Percentiles rank a stretch among this genome's conserved stretches.
Conservation (phyloP, 1,140 invertebrate genomes). For the Patella vulgata region DNA sequence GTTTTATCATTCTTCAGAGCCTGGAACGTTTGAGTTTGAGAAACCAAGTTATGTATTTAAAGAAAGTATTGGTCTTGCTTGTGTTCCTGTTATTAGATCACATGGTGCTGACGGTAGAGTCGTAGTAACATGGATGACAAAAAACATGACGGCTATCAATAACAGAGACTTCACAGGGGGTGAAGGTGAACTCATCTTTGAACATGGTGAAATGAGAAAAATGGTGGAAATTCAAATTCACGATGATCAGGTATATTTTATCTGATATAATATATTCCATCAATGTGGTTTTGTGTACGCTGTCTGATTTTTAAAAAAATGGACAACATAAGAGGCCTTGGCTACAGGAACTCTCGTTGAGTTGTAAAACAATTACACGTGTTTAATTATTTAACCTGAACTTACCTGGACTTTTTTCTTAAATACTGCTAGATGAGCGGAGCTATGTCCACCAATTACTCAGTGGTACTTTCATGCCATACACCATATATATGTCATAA, state of each 20-base stretch:
- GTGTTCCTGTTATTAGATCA: conserved; percentile 70
- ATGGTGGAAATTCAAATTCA: conserved; percentile 73
- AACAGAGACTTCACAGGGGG: conserved; percentile 70
- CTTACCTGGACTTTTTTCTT: too few relatives aligned
- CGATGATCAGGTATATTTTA: conserved; percentile 69
- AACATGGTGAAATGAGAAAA: conserved; percentile 71
- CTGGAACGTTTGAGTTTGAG: conserved; percentile 72
- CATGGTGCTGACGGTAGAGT: conserved; percentile 73
- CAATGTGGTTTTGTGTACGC: too few relatives aligned
- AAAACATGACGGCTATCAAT: conserved; percentile 72
- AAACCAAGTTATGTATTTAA: conserved; percentile 74
- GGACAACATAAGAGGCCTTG: too few relatives aligned
- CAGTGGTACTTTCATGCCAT: too few relatives aligned
- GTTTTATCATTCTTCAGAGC: too few relatives aligned
- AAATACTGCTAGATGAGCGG: too few relatives aligned
- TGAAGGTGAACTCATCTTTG: conserved; percentile 71
- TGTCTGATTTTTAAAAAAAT: too few relatives aligned
- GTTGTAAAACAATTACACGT: neutral
- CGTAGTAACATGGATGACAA: conserved; percentile 71
- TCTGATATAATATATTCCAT: neutral
- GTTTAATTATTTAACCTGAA: too few relatives aligned
- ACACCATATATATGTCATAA: too few relatives aligned
- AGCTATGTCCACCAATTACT: too few relatives aligned
- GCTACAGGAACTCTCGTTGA: too few relatives aligned
- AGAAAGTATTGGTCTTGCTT: conserved; percentile 72